Evolutionary conservation across 2,888 invertebrate species (phyloP).

Genomic region (Eilema caniola): DNA sequence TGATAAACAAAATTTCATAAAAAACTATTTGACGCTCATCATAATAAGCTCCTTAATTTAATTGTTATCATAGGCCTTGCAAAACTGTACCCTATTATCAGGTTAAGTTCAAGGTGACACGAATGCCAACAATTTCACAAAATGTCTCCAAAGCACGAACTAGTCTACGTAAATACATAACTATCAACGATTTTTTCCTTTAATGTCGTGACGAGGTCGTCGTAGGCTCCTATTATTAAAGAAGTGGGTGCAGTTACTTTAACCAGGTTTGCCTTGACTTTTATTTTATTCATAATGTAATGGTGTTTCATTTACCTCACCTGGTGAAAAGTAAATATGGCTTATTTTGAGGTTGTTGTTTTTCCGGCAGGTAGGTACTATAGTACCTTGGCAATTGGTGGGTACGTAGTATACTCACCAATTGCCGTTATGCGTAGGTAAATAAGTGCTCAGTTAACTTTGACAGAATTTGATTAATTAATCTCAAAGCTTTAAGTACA

Average conservation of each 20-base stretch:
- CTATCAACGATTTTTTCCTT: constrained; percentile 32
- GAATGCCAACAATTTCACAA: constrained; percentile 26
- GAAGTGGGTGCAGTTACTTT: constrained; percentile 13
- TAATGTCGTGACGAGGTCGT: constrained; percentile 28
- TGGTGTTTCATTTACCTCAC: background rate
- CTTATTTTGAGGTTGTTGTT: too few relatives aligned
- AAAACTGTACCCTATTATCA: constrained; percentile 1
- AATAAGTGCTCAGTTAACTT: too few relatives aligned
- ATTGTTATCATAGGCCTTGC: background rate
- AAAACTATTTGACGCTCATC: too few relatives aligned
- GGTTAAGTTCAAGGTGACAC: constrained; percentile 39
- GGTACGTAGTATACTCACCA: too few relatives aligned
- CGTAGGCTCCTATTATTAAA: constrained; percentile 21
- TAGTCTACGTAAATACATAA: constrained; percentile 6
- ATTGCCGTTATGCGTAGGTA: too few relatives aligned
- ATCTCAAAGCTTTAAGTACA: too few relatives aligned
- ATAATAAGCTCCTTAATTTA: background rate
- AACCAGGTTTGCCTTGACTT: constrained; percentile 36
- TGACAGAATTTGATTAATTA: too few relatives aligned
- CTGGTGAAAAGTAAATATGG: background rate
- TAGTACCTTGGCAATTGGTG: too few relatives aligned
- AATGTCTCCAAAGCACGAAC: constrained; percentile 37
- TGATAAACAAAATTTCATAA: too few relatives aligned
- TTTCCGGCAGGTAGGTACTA: too few relatives aligned
- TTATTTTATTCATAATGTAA: constrained; percentile 18